These are phyloP conservation scores for Myioborus miniatus DNA, from an alignment of 2,797 vertebrate genomes.

Conservation along the genomic window DNA sequence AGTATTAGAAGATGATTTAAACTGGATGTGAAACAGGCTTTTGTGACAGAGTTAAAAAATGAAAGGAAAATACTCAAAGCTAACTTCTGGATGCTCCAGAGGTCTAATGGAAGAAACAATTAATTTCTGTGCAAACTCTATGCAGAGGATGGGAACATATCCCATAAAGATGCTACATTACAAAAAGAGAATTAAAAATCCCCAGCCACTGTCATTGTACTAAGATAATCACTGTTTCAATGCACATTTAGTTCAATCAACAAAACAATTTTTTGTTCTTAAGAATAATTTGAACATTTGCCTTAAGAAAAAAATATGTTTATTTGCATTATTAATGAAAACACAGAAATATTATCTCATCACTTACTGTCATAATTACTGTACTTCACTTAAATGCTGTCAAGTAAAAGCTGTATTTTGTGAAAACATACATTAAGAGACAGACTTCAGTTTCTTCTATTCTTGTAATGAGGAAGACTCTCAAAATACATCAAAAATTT, in stretches of 20 bases:
- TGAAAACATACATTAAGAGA: background rate
- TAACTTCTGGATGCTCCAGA: background rate
- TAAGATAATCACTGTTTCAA: background rate
- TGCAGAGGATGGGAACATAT: background rate
- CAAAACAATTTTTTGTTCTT: background rate
- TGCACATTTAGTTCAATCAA: background rate
- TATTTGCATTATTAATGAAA: slow-evolving; percentile 53
- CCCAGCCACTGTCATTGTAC: background rate
- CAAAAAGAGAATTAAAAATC: background rate
- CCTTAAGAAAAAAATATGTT: background rate
- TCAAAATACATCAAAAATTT: background rate
- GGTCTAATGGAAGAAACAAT: background rate
- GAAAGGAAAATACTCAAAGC: background rate
- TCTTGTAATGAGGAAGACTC: background rate
- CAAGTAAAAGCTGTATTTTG: slow-evolving; percentile 40
- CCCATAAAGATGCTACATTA: background rate
- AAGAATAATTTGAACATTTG: background rate
- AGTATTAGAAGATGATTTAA: background rate
- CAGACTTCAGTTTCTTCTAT: background rate
- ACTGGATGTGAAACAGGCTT: background rate
- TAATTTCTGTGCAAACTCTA: background rate
- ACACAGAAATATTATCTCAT: slow-evolving; percentile 7
- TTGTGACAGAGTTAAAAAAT: background rate
- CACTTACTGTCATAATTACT: slow-evolving; percentile 36
- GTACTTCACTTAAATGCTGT: slow-evolving; percentile 22